Evolutionary conservation across 2,113 vertebrate genomes (phyloP).

Genomic region (Eulacestoma nigropectus): DNA sequence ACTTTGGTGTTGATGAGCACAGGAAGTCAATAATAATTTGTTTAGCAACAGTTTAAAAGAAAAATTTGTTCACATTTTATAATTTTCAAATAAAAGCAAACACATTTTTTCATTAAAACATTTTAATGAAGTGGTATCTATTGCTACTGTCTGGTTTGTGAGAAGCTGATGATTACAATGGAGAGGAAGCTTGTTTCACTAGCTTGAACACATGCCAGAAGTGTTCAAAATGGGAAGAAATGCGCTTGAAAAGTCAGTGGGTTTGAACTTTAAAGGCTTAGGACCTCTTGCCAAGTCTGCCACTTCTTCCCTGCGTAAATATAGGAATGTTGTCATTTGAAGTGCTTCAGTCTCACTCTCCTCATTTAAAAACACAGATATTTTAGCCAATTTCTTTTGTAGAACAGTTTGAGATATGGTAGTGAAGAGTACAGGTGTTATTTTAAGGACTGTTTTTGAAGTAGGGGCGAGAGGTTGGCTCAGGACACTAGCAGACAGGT

Average conservation of each 20-base stretch:
- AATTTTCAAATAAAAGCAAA: background rate
- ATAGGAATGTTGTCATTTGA: background rate
- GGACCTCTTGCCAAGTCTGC: constrained; percentile 34
- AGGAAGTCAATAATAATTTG: background rate
- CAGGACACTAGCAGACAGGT: background rate
- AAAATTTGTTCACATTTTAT: background rate
- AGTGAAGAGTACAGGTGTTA: background rate
- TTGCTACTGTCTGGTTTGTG: background rate
- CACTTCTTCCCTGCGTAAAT: background rate
- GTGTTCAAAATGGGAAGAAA: background rate
- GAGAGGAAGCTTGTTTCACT: background rate
- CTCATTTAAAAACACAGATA: background rate
- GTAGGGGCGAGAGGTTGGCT: background rate
- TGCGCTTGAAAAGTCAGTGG: background rate
- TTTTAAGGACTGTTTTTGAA: constrained; percentile 1
- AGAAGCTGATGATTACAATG: background rate
- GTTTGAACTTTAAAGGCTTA: background rate
- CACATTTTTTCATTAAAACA: background rate
- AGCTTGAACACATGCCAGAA: background rate
- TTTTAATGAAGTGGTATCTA: background rate
- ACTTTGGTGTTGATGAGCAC: background rate
- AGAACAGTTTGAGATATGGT: background rate
- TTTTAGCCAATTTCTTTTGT: background rate
- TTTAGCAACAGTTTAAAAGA: background rate
- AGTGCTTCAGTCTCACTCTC: background rate